Base-by-base conservation (phyloP, 1,140 invertebrate genomes). In the Diorhabda sublineata region DNA sequence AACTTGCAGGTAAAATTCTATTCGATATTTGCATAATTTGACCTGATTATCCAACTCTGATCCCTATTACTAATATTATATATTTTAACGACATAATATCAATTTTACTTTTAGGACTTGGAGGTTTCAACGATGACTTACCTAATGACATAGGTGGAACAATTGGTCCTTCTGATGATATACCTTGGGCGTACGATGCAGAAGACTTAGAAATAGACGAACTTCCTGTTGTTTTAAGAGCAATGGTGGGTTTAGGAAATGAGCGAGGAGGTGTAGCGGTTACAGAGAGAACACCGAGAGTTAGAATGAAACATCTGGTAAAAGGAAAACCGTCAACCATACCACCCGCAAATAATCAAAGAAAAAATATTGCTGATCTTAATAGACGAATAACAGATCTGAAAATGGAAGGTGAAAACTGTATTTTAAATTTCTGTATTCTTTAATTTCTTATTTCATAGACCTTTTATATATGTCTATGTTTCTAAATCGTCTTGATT, bases 381-480 rank as follows among this genome's bases (percentile, higher is more conserved):
- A 92, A 91, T 72, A 84, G 86, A 57, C 83, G 89, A 41, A 91
- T 92, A 58, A 91, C 87, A 0, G 90, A 93, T 79, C 79, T 92
- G 44, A 91, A 91, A 79, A 90, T 92, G 87, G 89, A 89, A 61
- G 82, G 84, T 42, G 45, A 62, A 45, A 44, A 9, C 45, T 41
- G 79, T 45, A 80, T 3, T 4, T 52, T 52, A 26, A 26, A 26
- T 26, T 26, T 26, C 26, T 26, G 0, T 26, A 26, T 26, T 26
- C 26, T 26, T 26, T 1, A 26, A 26, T 26, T 26, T 26, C 26
- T 26, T 26, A 26, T 26, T 26, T 26, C 26, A 26, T 26, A 26
- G 26, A 26, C 26, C 26, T 26, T 26, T 26, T 26, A 26, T 26
- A 26, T 26, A 26, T 26, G 26, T 26, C 26, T 26, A 26, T 26